Base-by-base conservation (phyloP, 2,113 vertebrate genomes). In the Brienomyrus brachyistius region DNA sequence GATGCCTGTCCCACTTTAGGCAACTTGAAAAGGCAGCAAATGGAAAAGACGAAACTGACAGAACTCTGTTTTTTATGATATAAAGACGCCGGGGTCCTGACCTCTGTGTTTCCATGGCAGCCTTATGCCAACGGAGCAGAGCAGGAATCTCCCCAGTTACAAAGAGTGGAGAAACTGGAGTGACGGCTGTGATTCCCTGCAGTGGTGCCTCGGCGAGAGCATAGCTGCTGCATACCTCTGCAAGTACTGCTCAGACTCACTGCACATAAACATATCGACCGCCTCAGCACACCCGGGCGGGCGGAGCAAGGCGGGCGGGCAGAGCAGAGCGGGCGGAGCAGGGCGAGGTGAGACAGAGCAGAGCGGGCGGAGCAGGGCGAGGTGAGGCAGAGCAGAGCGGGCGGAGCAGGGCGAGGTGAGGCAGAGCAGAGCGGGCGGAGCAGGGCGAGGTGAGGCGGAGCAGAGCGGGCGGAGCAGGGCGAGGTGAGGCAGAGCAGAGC, bases 101-200 rank as follows among this genome's bases (percentile, higher is more conserved):
- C 85, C 51, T 17, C 43, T 48, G 82, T 21, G 82, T 84, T 84
- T 84, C 85, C 85, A 87, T 54, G 85, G 27, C 4, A 87, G 50
- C 51, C 47, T 19, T 54, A 54, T 35, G 51, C 31, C 3, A 87
- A 86, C 11, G 4, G 85, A 40, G 85, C n/a, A 17, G 31, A 19
- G 84, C n/a, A 54, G 51, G 50, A 54, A 35, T 87, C 85, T 54
- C 51, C 50, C 51, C 50, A 21, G 27, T 87, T 87, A 35, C n/a
- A 84, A 84, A 48, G 31, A 54, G n/a, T 31, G 52, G 47, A n/a
- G 48, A 13, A 27, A 86, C 84, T 13, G 84, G 45, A 47, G 45
- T 48, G 82, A 48, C 45, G 2, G 77, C 77, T 45, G 27, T 50
- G 48, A 13, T 86, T 13, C 23, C 48, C n/a, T 51, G 17, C n/a